phyloP scores from a whole-genome alignment of 1,140 invertebrate species.

The Macrobrachium nipponense region DNA sequence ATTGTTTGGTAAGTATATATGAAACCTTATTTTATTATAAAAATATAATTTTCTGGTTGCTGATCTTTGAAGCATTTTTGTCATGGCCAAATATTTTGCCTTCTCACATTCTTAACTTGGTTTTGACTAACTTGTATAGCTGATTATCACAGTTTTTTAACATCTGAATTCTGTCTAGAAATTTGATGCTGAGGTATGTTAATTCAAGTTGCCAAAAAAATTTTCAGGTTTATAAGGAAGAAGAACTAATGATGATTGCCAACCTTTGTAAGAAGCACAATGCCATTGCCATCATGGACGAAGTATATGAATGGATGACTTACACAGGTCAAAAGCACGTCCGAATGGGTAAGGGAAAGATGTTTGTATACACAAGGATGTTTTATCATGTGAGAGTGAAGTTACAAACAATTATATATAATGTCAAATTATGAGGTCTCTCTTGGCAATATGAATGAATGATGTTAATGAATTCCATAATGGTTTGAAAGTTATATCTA shows the following conservation, averaged over 20 bases:
- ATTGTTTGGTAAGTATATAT: too few species aligned
- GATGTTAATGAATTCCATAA: too few species aligned
- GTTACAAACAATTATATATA: too few species aligned
- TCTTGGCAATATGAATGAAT: too few species aligned
- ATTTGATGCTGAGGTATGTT: neutral
- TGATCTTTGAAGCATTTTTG: neutral
- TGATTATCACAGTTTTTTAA: neutral
- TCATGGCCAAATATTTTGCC: neutral
- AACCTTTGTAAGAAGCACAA: constrained; percentile 92
- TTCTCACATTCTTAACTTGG: too few species aligned
- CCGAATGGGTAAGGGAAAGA: constrained; percentile 56
- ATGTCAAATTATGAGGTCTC: too few species aligned
- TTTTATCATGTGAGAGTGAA: neutral
- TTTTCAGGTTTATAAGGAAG: constrained; percentile 75
- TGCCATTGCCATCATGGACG: constrained; percentile 91
- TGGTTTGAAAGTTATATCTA: too few species aligned
- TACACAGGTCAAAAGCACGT: constrained; percentile 58
- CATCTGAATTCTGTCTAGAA: neutral
- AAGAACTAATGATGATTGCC: constrained; percentile 81
- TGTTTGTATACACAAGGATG: neutral
- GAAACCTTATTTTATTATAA: too few species aligned
- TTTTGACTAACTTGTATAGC: too few species aligned
- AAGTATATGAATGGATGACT: constrained; percentile 97
- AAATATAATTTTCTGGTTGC: too few species aligned
- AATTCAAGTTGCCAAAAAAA: neutral